phyloP scores from a whole-genome alignment of 1,140 invertebrate genomes.

The Ceratina japonica region DNA sequence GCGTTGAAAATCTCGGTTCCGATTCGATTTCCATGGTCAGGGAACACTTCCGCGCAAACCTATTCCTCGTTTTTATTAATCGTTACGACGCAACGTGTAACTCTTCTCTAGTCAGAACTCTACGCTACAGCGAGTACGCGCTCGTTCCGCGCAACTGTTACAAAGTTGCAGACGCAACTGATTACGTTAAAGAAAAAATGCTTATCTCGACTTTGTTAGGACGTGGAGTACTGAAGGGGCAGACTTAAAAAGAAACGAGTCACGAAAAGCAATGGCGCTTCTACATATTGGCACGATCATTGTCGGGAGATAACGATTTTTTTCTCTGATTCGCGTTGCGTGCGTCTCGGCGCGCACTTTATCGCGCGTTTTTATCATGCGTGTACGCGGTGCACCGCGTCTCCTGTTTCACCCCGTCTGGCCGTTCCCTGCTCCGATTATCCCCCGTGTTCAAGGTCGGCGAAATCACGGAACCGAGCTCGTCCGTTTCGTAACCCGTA shows the following conservation, averaged over 20 bases:
- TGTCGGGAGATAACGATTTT: constrained; percentile 7
- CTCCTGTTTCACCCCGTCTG: constrained; percentile 49
- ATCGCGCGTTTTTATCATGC: constrained; percentile 64
- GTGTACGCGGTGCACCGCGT: constrained; percentile 64
- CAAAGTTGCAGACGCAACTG: too few relatives aligned
- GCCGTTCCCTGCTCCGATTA: not conserved
- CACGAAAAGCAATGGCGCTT: not conserved
- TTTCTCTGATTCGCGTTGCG: constrained; percentile 22
- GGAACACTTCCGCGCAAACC: not conserved
- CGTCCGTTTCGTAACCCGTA: constrained; percentile 33
- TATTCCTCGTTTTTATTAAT: too few relatives aligned
- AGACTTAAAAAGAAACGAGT: too few relatives aligned
- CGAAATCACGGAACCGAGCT: constrained; percentile 62
- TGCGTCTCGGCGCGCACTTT: constrained; percentile 21
- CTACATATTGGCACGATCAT: not conserved
- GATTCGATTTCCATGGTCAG: constrained; percentile 27
- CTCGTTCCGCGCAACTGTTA: too few relatives aligned
- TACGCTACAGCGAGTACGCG: too few relatives aligned
- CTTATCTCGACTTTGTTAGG: too few relatives aligned
- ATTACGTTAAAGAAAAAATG: too few relatives aligned
- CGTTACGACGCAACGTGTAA: not conserved
- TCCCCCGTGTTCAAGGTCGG: constrained; percentile 60
- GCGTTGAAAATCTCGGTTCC: constrained; percentile 52
- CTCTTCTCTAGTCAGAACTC: too few relatives aligned
- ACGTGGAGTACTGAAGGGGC: too few relatives aligned